phyloP scores from a whole-genome alignment of 2,797 vertebrate species.

The Lophius americanus region DNA sequence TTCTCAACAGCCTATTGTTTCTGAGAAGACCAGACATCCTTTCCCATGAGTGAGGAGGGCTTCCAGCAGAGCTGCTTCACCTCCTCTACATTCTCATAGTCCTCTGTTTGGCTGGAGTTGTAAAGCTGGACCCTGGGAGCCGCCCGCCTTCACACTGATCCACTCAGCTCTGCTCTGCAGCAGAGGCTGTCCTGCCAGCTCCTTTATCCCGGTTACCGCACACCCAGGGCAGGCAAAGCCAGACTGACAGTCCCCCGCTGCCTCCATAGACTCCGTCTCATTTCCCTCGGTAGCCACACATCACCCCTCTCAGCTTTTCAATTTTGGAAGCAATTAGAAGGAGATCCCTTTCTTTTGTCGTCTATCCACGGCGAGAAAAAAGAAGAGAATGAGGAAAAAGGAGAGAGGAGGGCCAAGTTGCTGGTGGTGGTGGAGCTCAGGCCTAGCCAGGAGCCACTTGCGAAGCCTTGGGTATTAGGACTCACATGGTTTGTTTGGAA shows the following conservation, averaged over 20 bases:
- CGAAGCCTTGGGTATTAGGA: constrained; percentile 78
- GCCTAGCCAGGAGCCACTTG: constrained; percentile 78
- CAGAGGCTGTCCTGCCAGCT: constrained; percentile 72
- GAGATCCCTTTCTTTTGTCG: constrained; percentile 78
- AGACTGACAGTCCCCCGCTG: constrained; percentile 79
- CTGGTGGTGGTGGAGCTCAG: constrained; percentile 66
- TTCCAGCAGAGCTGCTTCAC: constrained; percentile 71
- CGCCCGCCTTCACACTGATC: constrained; percentile 70
- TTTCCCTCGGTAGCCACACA: constrained; percentile 66
- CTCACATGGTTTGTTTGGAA: constrained; percentile 82
- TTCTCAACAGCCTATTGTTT: constrained; percentile 57
- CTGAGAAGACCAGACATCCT: constrained; percentile 68
- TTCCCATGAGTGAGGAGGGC: constrained; percentile 76
- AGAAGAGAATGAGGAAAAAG: constrained; percentile 60
- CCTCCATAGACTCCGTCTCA: constrained; percentile 72
- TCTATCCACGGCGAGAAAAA: constrained; percentile 62
- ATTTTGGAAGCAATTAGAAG: constrained; percentile 78
- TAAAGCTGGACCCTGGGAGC: constrained; percentile 75
- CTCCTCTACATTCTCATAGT: constrained; percentile 69
- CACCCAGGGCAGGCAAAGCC: constrained; percentile 75
- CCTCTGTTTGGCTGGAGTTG: constrained; percentile 70
- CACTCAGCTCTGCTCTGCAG: constrained; percentile 64
- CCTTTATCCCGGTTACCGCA: constrained; percentile 73
- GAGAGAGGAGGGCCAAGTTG: constrained; percentile 67
- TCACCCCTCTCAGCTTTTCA: constrained; percentile 74